These are phyloP conservation scores for Pogoniulus pusillus DNA, from an alignment of 2,797 vertebrate species.

Conservation along the genomic window DNA sequence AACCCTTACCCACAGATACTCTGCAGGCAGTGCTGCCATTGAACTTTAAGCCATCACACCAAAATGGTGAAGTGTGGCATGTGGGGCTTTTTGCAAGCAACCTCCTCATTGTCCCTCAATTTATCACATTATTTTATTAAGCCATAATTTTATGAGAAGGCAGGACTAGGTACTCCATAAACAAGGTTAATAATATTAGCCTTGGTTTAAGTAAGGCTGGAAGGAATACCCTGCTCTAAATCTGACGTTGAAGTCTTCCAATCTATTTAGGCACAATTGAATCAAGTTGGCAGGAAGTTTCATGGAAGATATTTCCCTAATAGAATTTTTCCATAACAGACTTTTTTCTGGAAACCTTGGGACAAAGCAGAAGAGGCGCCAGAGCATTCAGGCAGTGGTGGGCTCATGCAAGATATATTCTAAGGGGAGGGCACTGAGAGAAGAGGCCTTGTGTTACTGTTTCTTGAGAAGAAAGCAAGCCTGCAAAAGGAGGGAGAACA, in stretches of 20 bases:
- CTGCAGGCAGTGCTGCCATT: fast-evolving
- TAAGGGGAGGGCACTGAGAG: neutral
- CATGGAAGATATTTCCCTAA: conserved; percentile 29
- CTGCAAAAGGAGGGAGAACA: neutral
- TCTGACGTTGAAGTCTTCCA: conserved; percentile 54
- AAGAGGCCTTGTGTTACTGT: neutral
- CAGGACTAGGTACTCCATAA: neutral
- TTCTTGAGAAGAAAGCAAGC: neutral
- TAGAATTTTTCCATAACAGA: conserved; percentile 29
- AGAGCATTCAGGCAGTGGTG: neutral
- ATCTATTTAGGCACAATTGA: conserved; percentile 49
- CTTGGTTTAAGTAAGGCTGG: conserved; percentile 3
- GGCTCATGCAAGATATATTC: neutral
- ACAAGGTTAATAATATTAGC: conserved; percentile 37
- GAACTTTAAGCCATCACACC: neutral
- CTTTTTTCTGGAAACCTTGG: conserved; percentile 36
- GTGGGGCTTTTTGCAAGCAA: neutral
- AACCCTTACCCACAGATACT: neutral
- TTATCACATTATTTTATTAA: conserved; percentile 49
- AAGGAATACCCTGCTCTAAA: conserved; percentile 43
- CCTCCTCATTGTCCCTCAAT: neutral
- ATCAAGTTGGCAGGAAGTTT: conserved; percentile 52
- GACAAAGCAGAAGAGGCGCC: neutral
- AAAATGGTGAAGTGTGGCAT: neutral
- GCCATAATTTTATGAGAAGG: conserved; percentile 25